A percentile compares a stretch with the other conserved stretches of the same genome.
Conservation (phyloP, 2,888 invertebrate species). For the Embidobia sp. region DNA sequence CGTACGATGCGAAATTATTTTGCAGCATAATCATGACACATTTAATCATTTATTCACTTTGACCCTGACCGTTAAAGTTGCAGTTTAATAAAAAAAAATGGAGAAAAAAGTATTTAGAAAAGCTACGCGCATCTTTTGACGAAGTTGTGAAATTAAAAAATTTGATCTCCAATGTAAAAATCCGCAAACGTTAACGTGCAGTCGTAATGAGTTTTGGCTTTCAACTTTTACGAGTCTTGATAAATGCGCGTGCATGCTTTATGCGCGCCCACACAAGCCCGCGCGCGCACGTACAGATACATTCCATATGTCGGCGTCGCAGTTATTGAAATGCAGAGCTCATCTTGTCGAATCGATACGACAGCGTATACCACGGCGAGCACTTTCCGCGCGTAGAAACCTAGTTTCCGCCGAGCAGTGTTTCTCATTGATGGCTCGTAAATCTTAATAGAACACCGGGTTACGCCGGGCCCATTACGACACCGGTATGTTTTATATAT, state of each 20-base stretch:
- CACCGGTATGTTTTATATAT: too few relatives aligned
- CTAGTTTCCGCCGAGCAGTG: constrained; percentile 75
- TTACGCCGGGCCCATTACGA: constrained; percentile 65
- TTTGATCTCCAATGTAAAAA: constrained; percentile 29
- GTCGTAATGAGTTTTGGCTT: constrained; percentile 55
- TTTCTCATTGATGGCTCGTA: constrained; percentile 74
- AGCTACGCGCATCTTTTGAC: background rate
- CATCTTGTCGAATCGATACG: constrained; percentile 76
- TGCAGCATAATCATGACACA: too few relatives aligned
- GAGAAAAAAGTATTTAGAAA: background rate
- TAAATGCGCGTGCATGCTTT: constrained; percentile 56
- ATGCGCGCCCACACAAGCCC: constrained; percentile 35
- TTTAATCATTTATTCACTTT: too few relatives aligned
- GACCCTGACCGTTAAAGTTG: background rate
- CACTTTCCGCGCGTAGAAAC: constrained; percentile 70
- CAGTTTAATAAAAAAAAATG: background rate
- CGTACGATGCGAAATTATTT: too few relatives aligned
- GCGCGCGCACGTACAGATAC: constrained; percentile 28
- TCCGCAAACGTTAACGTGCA: constrained; percentile 40
- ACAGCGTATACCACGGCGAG: constrained; percentile 65
- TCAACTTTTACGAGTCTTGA: constrained; percentile 57
- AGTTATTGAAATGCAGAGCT: constrained; percentile 77
- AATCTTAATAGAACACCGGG: constrained; percentile 72
- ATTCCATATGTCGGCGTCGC: constrained; percentile 49
- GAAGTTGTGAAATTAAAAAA: constrained; percentile 20